Evolutionary conservation across 2,797 vertebrate genomes (phyloP), one percentile per base, ranked within the genome.

Genomic region (Ambastaia sidthimunki): DNA sequence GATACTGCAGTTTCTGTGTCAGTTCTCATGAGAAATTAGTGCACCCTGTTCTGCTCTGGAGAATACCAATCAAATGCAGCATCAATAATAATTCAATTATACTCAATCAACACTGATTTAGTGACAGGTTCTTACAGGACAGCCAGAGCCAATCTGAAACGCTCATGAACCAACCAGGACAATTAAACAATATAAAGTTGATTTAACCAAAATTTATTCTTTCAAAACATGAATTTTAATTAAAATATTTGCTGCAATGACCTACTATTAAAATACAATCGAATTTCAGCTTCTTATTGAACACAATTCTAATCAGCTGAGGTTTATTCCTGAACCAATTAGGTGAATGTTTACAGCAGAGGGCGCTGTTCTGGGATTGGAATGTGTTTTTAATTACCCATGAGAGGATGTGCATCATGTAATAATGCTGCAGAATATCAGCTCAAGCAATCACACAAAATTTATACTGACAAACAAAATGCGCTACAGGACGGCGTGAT

Each of bases 341-440:
- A 21, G 11, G 7, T 47, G 47, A 10, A 23, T 9, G 16, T 12
- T 28, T 23, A 79, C 77, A 44, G 48, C n/a, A 72, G 31, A 44
- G 48, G 31, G 69, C 10, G 10, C 11, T 31, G 19, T 54, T 63
- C 31, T 44, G 16, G 55, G 21, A 44, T 31, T 47, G 44, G 44
- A 71, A 71, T 37, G 15, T 67, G 31, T 62, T 44, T 44, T 63
- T 44, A 68, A 76, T 72, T 48, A 55, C 77, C 60, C 21, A 54
- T 34, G n/a, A 50, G 25, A 50, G 41, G 7, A 57, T 69, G 12
- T 59, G 19, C 28, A 52, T 52, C 41, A 52, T 23, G 41, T 13
- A 52, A 25, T 34, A 52, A 41, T 34, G 25, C 25, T 74, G 23
- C 25, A 62, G 59, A 6, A 31, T 23, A 10, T 74, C 52, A 4